A percentile compares a stretch with the other conserved stretches of the same genome.
phyloP scores from a whole-genome alignment of 35 echinoderm and acorn worm genomes.

The Heliocidaris tuberculata region DNA sequence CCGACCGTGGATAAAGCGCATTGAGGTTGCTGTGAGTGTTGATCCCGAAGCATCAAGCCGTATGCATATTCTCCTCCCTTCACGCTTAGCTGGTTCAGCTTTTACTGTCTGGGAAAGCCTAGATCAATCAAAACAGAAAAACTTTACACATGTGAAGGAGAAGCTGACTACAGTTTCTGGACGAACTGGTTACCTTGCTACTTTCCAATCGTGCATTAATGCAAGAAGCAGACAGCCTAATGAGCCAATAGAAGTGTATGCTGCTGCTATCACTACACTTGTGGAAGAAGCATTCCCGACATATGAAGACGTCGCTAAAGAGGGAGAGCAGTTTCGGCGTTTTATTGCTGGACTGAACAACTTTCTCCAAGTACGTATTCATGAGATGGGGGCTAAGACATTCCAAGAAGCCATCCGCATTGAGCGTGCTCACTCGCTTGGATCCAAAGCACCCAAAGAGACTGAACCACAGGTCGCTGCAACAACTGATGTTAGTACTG shows the following conservation, averaged over 20 bases:
- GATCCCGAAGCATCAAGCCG: neutral
- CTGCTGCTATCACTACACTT: neutral
- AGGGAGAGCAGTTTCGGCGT: neutral
- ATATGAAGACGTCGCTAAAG: neutral
- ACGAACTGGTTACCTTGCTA: neutral
- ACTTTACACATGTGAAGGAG: neutral
- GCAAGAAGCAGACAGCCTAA: neutral
- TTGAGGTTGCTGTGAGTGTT: neutral
- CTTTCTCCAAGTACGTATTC: neutral
- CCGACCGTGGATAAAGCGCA: neutral
- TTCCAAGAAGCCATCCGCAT: neutral
- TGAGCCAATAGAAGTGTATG: neutral
- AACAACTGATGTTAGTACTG: neutral
- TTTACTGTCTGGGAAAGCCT: constrained; percentile 11
- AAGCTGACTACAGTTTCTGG: neutral
- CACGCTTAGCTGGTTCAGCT: neutral
- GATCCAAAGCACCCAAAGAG: no score
- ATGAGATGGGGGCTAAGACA: neutral
- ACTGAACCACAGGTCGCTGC: no score
- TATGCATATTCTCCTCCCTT: neutral
- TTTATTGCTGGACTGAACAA: neutral
- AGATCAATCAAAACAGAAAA: neutral
- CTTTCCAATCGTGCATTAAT: constrained; percentile 2
- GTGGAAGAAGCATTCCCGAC: neutral
- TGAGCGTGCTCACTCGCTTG: neutral